These are phyloP conservation scores for Strix uralensis DNA, from an alignment of 2,113 vertebrate genomes.

Conservation along the genomic window DNA sequence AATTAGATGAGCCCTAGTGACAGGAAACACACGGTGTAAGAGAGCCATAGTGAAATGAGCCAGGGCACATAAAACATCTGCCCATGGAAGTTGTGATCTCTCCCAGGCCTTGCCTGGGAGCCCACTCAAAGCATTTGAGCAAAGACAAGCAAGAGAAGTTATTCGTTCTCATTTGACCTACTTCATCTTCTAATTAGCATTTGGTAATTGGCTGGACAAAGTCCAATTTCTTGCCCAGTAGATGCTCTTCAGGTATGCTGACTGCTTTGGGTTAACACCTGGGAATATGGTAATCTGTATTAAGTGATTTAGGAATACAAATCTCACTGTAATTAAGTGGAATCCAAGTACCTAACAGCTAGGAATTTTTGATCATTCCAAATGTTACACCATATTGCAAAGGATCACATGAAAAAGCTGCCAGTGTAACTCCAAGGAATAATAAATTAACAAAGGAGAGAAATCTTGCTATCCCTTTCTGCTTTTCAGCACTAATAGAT, in stretches of 20 bases:
- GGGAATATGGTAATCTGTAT: not conserved
- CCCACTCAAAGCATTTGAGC: not conserved
- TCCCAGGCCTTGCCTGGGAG: not conserved
- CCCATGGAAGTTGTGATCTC: not conserved
- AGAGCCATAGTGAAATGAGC: not conserved
- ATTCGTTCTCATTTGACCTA: constrained; percentile 35
- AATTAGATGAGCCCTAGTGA: not conserved
- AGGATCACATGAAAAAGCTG: not conserved
- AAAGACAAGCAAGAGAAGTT: not conserved
- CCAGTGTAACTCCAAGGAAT: not conserved
- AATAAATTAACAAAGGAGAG: not conserved
- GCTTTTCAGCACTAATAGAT: not conserved
- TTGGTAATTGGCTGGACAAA: constrained; percentile 40
- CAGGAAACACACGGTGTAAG: not conserved
- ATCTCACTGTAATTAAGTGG: not conserved
- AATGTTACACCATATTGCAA: not conserved
- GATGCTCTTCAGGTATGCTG: not conserved
- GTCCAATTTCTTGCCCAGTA: constrained; percentile 5
- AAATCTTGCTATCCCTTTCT: not conserved
- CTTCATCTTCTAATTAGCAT: constrained; percentile 42
- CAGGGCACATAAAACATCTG: constrained; percentile 43
- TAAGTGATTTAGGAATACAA: not conserved
- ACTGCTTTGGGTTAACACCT: not conserved
- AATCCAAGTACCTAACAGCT: not conserved
- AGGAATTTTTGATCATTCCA: not conserved